Percentiles rank a stretch among this genome's conserved stretches.
Conservation (phyloP, 2,113 vertebrate species). For the Channa maculata region DNA sequence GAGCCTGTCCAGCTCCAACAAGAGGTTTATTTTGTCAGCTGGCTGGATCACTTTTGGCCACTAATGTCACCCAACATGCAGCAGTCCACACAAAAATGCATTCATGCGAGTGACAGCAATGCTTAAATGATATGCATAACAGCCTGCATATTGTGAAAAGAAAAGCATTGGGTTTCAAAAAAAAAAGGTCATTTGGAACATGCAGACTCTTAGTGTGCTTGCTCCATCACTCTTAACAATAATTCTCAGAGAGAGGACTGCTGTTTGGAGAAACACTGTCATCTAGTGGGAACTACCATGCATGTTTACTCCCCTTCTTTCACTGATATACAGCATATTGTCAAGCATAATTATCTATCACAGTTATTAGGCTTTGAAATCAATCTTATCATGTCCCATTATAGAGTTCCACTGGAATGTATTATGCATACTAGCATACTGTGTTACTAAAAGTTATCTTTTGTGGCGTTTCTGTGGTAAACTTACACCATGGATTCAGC, state of each 20-base stretch:
- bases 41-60: slow-evolving; percentile 38
- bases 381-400: not conserved
- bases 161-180: not conserved
- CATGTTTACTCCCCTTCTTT: not conserved
- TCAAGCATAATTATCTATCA: too few relatives aligned
- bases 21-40: slow-evolving; percentile 68
- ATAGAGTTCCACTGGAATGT: not conserved
- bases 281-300: slow-evolving; percentile 42
- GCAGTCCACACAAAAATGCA: slow-evolving; percentile 20
- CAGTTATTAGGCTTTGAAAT: not conserved
- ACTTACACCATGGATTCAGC: not conserved
- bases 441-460: not conserved
- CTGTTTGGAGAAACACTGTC: slow-evolving; percentile 58
- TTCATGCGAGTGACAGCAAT: not conserved
- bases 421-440: not conserved
- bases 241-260: not conserved
- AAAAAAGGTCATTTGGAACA: slow-evolving; percentile 9
- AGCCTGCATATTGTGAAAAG: not conserved
- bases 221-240: not conserved
- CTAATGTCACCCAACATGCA: slow-evolving; percentile 28
- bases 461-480: not conserved
- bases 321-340: too few relatives aligned
- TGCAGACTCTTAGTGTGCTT: slow-evolving; percentile 1
- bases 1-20: slow-evolving; percentile 33
- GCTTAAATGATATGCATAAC: not conserved